Percentiles rank a stretch among this genome's conserved stretches.
Conservation (phyloP, 2,113 vertebrate genomes). For the Irena cyanogastra region DNA sequence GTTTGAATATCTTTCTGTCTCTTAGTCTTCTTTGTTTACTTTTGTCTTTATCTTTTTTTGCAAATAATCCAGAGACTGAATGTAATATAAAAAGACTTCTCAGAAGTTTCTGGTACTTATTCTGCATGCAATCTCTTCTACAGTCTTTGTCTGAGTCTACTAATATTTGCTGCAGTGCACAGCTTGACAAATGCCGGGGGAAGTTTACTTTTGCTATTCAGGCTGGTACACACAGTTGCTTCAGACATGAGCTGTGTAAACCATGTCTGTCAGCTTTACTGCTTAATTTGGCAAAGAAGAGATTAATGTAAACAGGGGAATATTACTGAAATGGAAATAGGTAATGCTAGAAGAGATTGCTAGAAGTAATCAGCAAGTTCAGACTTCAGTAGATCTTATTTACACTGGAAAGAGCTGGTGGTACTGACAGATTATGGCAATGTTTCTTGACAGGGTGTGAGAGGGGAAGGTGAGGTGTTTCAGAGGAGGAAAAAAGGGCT, state of each 20-base stretch:
- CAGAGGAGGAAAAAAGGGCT: background rate
- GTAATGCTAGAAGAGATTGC: background rate
- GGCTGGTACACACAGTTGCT: conserved; percentile 6
- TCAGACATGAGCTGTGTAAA: conserved; percentile 35
- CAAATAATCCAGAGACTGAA: conserved; percentile 33
- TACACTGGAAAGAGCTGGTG: background rate
- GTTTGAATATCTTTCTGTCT: conserved; percentile 42
- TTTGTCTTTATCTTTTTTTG: conserved; percentile 58
- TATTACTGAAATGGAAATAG: conserved; percentile 16
- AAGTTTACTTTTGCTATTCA: conserved; percentile 20
- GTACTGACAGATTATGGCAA: background rate
- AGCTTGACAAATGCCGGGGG: background rate
- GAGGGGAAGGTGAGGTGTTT: background rate
- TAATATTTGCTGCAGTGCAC: conserved; percentile 32
- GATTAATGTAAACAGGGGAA: conserved; percentile 9
- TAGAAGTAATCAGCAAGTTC: background rate
- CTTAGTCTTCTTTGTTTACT: conserved; percentile 24
- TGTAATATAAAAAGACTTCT: conserved; percentile 32
- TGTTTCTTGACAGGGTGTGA: background rate
- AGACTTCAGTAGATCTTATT: background rate
- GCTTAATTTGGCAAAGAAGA: conserved; percentile 41
- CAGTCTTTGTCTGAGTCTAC: conserved; percentile 14
- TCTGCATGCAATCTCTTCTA: conserved; percentile 15
- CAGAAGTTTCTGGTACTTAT: conserved; percentile 56
- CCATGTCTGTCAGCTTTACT: conserved; percentile 22